phyloP scores from a whole-genome alignment of 2,888 invertebrate species.

The Nephrotoma flavescens region DNA sequence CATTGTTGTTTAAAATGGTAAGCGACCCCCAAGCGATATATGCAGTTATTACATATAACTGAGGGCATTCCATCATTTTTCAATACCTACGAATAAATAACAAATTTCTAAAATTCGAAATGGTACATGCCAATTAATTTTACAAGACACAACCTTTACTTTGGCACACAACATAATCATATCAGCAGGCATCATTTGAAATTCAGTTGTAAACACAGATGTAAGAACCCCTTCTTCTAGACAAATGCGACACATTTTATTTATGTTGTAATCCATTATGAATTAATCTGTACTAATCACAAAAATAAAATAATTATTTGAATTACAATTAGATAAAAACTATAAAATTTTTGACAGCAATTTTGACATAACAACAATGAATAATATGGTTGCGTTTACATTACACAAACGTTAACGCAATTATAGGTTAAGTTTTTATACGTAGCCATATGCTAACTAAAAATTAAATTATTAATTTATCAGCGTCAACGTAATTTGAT shows the following conservation, averaged over 20 bases:
- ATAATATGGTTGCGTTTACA: not conserved
- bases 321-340: too few relatives aligned
- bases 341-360: not conserved
- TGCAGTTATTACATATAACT: slow-evolving; percentile 45
- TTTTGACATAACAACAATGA: not conserved
- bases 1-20: slow-evolving; percentile 48
- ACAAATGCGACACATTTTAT: slow-evolving; percentile 43
- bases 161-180: slow-evolving; percentile 44
- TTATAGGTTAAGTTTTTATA: too few relatives aligned
- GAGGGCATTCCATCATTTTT: slow-evolving; percentile 43
- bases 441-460: too few relatives aligned
- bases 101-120: not conserved
- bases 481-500: too few relatives aligned
- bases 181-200: slow-evolving; percentile 40
- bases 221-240: slow-evolving; percentile 43
- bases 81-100: slow-evolving; percentile 24
- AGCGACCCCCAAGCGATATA: slow-evolving; percentile 43
- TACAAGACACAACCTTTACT: slow-evolving; percentile 32
- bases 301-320: too few relatives aligned
- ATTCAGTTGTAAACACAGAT: slow-evolving; percentile 44
- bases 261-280: slow-evolving; percentile 31
- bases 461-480: too few relatives aligned
- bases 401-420: not conserved
- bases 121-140: not conserved
- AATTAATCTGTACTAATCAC: not conserved